Conservation (phyloP, 2,797 vertebrate species). For the Parambassis ranga region DNA sequence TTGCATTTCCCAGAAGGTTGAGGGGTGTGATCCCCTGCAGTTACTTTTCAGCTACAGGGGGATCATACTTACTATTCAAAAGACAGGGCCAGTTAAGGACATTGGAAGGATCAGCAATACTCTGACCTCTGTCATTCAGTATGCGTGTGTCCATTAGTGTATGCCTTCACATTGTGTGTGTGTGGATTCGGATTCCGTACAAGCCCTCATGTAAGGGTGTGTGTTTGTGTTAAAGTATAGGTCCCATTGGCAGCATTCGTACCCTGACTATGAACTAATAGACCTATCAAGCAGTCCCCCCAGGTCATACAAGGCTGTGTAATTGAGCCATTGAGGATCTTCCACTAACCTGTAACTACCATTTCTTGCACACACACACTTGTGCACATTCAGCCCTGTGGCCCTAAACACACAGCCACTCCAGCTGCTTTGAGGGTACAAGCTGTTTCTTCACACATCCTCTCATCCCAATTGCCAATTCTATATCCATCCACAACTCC, state of each 20-base stretch:
- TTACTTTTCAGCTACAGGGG: too few species aligned
- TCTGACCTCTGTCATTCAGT: too few species aligned
- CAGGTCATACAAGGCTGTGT: constrained; percentile 58
- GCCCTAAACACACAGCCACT: constrained; percentile 29
- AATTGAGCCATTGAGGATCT: constrained; percentile 72
- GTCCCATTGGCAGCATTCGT: constrained; percentile 45
- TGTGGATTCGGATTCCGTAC: background rate
- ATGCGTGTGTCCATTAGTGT: background rate
- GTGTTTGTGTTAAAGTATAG: constrained; percentile 19
- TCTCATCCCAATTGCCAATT: constrained; percentile 24
- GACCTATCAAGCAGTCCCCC: constrained; percentile 62
- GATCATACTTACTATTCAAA: too few species aligned
- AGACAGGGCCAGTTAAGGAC: too few species aligned
- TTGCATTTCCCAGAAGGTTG: too few species aligned
- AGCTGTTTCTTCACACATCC: constrained; percentile 31
- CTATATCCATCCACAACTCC: constrained; percentile 10
- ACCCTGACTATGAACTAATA: constrained; percentile 68
- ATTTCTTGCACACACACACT: constrained; percentile 21
- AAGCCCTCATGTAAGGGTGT: background rate
- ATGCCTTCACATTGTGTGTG: too few species aligned
- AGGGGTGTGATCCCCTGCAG: too few species aligned
- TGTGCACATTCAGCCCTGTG: constrained; percentile 21
- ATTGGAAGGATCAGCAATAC: too few species aligned
- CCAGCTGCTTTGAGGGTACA: constrained; percentile 30
- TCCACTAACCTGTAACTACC: constrained; percentile 49